These are phyloP conservation scores for Ia io DNA, from an alignment of 2,113 vertebrate species.

Conservation along the genomic window DNA sequence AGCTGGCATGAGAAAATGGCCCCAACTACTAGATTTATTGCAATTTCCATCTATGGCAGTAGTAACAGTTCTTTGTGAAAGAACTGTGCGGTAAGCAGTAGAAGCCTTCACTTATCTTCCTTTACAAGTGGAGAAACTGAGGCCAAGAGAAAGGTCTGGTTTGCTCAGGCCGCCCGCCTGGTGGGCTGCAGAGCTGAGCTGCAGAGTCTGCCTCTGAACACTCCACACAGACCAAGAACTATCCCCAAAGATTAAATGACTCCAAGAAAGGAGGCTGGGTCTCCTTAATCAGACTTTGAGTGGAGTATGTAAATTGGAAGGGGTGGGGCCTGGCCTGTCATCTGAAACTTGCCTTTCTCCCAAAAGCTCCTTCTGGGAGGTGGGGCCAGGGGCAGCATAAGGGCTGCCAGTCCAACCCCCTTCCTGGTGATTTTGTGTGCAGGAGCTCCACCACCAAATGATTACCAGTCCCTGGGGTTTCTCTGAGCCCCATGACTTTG, in stretches of 20 bases:
- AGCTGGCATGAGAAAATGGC: neutral
- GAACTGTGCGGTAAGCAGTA: neutral
- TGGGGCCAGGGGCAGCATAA: neutral
- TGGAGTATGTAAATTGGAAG: neutral
- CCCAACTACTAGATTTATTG: neutral
- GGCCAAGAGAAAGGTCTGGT: neutral
- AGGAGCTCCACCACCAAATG: too few species aligned
- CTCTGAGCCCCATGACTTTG: neutral
- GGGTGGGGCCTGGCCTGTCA: neutral
- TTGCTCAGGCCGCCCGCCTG: neutral
- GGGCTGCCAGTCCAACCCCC: neutral
- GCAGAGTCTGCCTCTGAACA: neutral
- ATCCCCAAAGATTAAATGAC: neutral
- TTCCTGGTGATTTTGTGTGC: neutral
- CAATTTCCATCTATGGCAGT: neutral
- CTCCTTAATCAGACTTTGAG: neutral
- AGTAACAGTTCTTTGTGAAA: neutral
- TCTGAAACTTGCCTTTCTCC: neutral
- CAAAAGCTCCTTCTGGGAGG: neutral
- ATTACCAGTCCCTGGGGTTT: neutral
- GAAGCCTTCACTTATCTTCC: neutral
- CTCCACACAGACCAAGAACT: neutral
- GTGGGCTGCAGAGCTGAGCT: neutral
- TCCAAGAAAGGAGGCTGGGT: neutral
- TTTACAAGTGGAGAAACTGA: neutral